Percentiles rank a stretch among this genome's conserved stretches.
phyloP scores from a whole-genome alignment of 2,888 invertebrate genomes.

The Dolichomitus sp. region DNA sequence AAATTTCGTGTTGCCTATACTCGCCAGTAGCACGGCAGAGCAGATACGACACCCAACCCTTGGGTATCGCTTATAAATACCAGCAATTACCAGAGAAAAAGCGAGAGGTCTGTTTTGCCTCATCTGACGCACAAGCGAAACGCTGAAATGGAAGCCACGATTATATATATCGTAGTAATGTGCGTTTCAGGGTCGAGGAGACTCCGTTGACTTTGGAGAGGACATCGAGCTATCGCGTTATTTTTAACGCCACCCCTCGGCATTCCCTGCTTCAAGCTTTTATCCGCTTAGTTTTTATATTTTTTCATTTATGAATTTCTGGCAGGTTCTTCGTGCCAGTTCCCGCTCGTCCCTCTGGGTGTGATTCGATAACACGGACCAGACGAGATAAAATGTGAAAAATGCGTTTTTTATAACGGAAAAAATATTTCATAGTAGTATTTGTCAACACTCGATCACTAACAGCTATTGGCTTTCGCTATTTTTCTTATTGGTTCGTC shows the following conservation, averaged over 20 bases:
- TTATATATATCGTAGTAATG: constrained; percentile 46
- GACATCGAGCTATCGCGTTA: constrained; percentile 58
- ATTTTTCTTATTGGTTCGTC: background rate
- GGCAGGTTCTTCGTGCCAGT: constrained; percentile 17
- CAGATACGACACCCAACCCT: constrained; percentile 61
- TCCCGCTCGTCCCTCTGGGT: constrained; percentile 22
- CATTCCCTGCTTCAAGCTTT: constrained; percentile 25
- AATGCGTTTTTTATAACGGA: background rate
- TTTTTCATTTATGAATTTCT: constrained; percentile 64
- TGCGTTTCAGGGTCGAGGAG: constrained; percentile 43
- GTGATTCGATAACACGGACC: constrained; percentile 46
- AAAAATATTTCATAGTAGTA: background rate
- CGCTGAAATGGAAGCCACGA: constrained; percentile 56
- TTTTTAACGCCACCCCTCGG: constrained; percentile 58
- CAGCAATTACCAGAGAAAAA: constrained; percentile 83
- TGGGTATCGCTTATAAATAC: constrained; percentile 85
- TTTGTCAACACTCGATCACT: background rate
- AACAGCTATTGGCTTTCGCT: background rate
- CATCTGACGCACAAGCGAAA: constrained; percentile 53
- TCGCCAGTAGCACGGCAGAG: constrained; percentile 28
- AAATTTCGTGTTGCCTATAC: constrained; percentile 48
- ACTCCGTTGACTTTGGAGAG: constrained; percentile 16
- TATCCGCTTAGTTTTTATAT: constrained; percentile 66
- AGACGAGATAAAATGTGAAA: constrained; percentile 17
- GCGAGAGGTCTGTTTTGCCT: constrained; percentile 69